Percentiles rank a stretch among this genome's conserved stretches.
phyloP scores from a whole-genome alignment of 1,140 invertebrate species.

The Elymnias hypermnestra region DNA sequence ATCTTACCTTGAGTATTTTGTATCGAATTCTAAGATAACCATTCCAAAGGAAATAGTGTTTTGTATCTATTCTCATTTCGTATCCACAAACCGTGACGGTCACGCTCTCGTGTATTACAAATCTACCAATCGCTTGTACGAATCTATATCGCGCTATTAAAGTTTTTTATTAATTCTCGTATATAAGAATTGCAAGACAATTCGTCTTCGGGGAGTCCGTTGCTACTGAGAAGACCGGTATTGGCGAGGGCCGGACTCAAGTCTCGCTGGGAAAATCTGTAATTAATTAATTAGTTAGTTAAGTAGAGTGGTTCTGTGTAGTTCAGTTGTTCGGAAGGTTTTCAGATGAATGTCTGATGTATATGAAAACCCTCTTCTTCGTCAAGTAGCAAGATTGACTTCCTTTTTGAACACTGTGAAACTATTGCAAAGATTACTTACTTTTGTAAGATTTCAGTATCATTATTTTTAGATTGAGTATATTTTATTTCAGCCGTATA shows the following conservation, averaged over 20 bases:
- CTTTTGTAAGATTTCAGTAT: no score
- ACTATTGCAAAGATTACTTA: no score
- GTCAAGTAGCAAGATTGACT: conserved; percentile 63
- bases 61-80: background rate
- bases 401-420: conserved; percentile 40
- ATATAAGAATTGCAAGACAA: conserved; percentile 23
- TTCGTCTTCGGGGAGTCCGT: conserved; percentile 51
- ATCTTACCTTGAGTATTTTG: no score
- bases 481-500: no score
- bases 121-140: conserved; percentile 30
- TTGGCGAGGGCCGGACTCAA: conserved; percentile 65
- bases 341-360: conserved; percentile 38
- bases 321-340: conserved; percentile 33
- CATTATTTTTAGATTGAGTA: no score
- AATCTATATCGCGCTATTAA: conserved; percentile 37
- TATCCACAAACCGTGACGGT: conserved; percentile 21
- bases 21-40: no score
- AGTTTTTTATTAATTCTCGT: conserved; percentile 22
- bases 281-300: conserved; percentile 44
- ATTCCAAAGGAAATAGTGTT: no score
- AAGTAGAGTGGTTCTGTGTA: conserved; percentile 56
- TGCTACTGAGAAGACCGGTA: conserved; percentile 64
- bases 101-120: conserved; percentile 28
- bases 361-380: conserved; percentile 59
- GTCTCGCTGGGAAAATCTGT: conserved; percentile 48